Conservation (phyloP, 2,113 vertebrate species). For the Nestor notabilis region DNA sequence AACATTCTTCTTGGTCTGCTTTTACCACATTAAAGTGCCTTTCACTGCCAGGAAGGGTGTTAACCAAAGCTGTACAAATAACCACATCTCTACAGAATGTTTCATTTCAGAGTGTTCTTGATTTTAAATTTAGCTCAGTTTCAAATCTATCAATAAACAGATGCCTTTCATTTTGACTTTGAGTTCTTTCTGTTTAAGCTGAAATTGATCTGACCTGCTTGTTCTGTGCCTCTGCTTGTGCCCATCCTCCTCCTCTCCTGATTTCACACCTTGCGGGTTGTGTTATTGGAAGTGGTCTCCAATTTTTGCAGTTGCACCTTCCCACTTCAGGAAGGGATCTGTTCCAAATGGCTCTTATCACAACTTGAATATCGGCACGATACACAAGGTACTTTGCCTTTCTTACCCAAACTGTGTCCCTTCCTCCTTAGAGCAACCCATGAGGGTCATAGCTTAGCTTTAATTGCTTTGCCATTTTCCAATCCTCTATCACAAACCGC, state of each 20-base stretch:
- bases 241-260: not conserved
- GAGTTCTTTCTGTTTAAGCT: not conserved
- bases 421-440: not conserved
- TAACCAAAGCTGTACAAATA: slow-evolving; percentile 57
- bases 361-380: not conserved
- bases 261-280: not conserved
- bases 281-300: not conserved
- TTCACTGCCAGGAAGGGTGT: slow-evolving; percentile 64
- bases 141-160: slow-evolving; percentile 24
- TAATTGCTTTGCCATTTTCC: not conserved
- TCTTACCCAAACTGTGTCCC: not conserved
- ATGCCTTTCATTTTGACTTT: slow-evolving; percentile 23
- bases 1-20: not conserved
- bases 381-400: not conserved
- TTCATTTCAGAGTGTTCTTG: slow-evolving; percentile 21
- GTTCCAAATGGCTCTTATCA: not conserved
- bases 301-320: not conserved
- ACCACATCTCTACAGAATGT: slow-evolving; percentile 34
- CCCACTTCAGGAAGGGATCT: not conserved
- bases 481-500: not conserved
- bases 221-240: not conserved
- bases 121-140: slow-evolving; percentile 45
- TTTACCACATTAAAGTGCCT: slow-evolving; percentile 12
- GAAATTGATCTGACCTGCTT: not conserved
- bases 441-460: not conserved